Conservation (phyloP, 1,140 invertebrate genomes). For the Magallana angulata region DNA sequence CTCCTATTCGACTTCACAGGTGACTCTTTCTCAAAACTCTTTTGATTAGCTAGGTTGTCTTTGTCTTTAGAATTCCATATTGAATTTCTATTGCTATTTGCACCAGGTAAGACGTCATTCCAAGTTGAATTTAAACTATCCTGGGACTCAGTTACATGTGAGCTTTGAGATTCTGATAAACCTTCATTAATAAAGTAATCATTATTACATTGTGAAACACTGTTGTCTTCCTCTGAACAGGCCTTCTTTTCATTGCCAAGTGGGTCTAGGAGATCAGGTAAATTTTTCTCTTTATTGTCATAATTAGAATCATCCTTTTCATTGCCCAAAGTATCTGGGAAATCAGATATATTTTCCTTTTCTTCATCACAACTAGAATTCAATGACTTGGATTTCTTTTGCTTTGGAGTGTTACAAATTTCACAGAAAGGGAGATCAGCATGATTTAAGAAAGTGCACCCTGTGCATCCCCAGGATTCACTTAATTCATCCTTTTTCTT, state of each 20-base stretch:
- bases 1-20: not conserved
- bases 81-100: not conserved
- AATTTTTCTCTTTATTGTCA: not conserved
- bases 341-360: not conserved
- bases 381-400: not conserved
- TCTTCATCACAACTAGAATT: not conserved
- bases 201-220: not conserved
- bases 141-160: not conserved
- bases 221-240: not conserved
- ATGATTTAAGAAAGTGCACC: slow-evolving; percentile 73
- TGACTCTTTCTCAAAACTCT: not conserved
- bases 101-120: not conserved
- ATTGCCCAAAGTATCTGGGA: not conserved
- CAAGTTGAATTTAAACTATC: not conserved
- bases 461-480: slow-evolving; percentile 62
- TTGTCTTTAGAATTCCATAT: not conserved
- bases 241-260: too few species aligned
- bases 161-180: not conserved
- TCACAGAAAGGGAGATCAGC: slow-evolving; percentile 68
- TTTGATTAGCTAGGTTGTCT: not conserved
- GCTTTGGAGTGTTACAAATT: slow-evolving; percentile 72
- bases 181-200: not conserved
- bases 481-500: not conserved
- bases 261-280: too few species aligned
- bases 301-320: not conserved